These are phyloP conservation scores for Caenorhabditis sulstoni DNA, from an alignment of 2,888 invertebrate genomes.

Conservation along the genomic window DNA sequence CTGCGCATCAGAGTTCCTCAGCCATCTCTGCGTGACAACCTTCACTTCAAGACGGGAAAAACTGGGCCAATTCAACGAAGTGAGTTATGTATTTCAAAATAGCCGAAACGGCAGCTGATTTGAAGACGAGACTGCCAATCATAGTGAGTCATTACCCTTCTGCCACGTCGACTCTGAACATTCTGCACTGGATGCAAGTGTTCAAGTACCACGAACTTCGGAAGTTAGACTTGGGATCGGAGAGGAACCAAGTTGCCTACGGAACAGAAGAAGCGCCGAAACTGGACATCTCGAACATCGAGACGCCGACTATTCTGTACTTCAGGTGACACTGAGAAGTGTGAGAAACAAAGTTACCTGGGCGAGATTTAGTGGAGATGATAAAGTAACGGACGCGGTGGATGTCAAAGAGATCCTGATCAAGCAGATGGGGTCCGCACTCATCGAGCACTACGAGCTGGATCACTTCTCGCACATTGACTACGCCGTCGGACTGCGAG, in stretches of 20 bases:
- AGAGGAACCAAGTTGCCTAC: constrained; percentile 37
- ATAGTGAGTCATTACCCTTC: constrained; percentile 47
- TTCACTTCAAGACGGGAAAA: constrained; percentile 26
- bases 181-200: constrained; percentile 58
- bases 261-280: constrained; percentile 46
- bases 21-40: constrained; percentile 13
- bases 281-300: constrained; percentile 50
- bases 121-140: constrained; percentile 44
- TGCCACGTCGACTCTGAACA: constrained; percentile 47
- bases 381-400: constrained; percentile 35
- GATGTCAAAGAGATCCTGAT: constrained; percentile 43
- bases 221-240: constrained; percentile 39
- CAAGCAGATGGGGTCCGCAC: constrained; percentile 48
- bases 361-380: constrained; percentile 53
- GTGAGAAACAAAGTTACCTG: no score
- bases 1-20: constrained; percentile 15
- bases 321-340: constrained; percentile 47
- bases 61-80: constrained; percentile 50
- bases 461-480: constrained; percentile 60
- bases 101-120: no score
- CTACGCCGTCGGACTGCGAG: constrained; percentile 57
- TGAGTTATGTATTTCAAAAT: no score
- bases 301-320: constrained; percentile 52
- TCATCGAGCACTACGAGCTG: constrained; percentile 41
- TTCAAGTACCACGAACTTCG: constrained; percentile 58